A percentile compares a stretch with the other conserved stretches of the same genome.
phyloP scores from a whole-genome alignment of 2,888 invertebrate genomes.

The Clanis bilineata region DNA sequence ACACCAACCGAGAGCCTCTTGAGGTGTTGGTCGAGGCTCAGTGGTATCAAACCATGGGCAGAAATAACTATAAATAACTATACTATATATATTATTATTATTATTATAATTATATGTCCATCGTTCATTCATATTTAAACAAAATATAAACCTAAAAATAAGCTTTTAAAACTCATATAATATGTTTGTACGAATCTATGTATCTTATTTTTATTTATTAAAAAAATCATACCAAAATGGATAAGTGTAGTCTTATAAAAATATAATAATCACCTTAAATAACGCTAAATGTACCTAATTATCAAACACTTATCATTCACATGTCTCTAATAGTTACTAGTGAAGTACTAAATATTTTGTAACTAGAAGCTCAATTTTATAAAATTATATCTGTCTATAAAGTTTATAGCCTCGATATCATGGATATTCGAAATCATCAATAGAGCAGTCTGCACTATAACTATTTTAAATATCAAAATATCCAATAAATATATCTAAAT shows the following conservation, averaged over 20 bases:
- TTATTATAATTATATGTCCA: too few relatives aligned
- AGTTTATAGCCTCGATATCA: not conserved
- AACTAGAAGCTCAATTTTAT: constrained; percentile 12
- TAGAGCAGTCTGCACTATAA: not conserved
- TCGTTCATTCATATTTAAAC: too few relatives aligned
- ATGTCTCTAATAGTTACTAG: constrained; percentile 18
- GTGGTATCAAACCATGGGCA: too few relatives aligned
- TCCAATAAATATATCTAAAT: not conserved
- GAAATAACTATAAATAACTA: too few relatives aligned
- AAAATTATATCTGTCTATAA: not conserved
- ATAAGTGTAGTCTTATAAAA: not conserved
- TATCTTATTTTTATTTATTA: not conserved
- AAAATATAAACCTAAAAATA: too few relatives aligned
- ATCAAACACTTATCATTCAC: not conserved
- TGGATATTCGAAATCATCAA: not conserved
- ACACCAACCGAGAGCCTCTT: too few relatives aligned
- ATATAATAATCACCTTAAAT: not conserved
- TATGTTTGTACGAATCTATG: too few relatives aligned
- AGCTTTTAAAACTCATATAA: too few relatives aligned
- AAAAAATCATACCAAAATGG: not conserved
- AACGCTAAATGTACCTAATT: not conserved
- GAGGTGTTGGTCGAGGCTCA: too few relatives aligned
- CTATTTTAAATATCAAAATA: not conserved
- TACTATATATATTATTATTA: too few relatives aligned
- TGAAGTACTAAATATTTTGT: constrained; percentile 14